phyloP scores from a whole-genome alignment of 2,888 invertebrate genomes.

The Eupithecia dodoneata region DNA sequence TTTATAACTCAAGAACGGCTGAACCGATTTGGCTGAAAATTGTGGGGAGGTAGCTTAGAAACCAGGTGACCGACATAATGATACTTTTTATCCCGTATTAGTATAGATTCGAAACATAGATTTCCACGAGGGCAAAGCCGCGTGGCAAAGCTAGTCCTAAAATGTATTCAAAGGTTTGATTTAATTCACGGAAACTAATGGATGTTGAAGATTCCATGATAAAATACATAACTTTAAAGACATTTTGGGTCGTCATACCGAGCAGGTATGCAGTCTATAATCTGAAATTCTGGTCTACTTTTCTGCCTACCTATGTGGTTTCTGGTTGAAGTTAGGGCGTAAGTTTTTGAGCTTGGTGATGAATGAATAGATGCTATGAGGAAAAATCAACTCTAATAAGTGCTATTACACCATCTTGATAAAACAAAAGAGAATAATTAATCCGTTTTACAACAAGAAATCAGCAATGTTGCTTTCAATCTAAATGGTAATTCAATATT shows the following conservation, averaged over 20 bases:
- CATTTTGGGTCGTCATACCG: not conserved
- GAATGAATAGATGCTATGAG: not conserved
- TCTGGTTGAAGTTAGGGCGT: not conserved
- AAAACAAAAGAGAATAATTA: not conserved
- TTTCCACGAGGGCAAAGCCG: too few relatives aligned
- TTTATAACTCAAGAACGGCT: too few relatives aligned
- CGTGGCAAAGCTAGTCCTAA: too few relatives aligned
- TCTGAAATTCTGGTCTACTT: not conserved
- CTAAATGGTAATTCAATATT: constrained; percentile 16
- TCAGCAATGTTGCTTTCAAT: constrained; percentile 11
- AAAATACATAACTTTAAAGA: not conserved
- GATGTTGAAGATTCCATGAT: not conserved
- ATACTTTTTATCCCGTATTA: too few relatives aligned
- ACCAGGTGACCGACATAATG: too few relatives aligned
- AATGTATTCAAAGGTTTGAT: too few relatives aligned
- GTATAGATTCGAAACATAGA: too few relatives aligned
- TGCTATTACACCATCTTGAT: not conserved
- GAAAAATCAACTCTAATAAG: not conserved
- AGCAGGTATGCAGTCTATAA: not conserved
- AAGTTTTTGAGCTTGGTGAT: too few relatives aligned
- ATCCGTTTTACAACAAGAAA: not conserved
- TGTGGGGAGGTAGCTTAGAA: too few relatives aligned
- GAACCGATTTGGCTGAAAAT: too few relatives aligned
- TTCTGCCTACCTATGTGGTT: not conserved
- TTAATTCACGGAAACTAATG: not conserved